Base-by-base conservation (phyloP, 2,113 vertebrate species). In the Phodopus roborovskii region DNA sequence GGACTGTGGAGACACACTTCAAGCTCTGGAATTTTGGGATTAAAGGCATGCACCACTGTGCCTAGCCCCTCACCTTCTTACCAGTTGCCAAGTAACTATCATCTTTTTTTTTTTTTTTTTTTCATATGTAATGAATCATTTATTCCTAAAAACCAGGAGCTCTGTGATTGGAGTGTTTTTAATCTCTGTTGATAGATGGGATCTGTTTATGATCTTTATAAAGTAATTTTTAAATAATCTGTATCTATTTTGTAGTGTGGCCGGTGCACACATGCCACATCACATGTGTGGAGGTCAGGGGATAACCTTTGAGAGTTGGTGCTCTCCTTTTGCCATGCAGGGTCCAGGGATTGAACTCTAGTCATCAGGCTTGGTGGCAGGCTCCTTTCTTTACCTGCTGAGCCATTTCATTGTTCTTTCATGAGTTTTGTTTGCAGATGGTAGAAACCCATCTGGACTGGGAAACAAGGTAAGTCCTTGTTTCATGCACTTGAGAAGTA, bases 41-140 rank as follows among this genome's bases (percentile, higher is more conserved):
- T 85, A 85, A 66, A 48, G 39, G 22, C n/a, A 17, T 17, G 13
- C 20, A 62, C 13, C 56, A 42, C 36, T 9, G 30, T 30, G 26
- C 26, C 81, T 42, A 64, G 39, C 30, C 42, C 62, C 36, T 48
- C 28, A 9, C 19, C 4, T 2, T 56, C 50, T 78, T 39, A 50
- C 24, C 64, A 45, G 74, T 30, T 33, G 77, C 56, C 56, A 6
- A 36, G 10, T 68, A 13, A 53, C 56, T 39, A 1, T 81, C 58
- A 2, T 45, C 0, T 0, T 56, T 58, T 22, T 33, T 48, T 0
- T 0, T 60, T 39, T 50, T 33, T 1, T 20, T 26, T 5, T 56
- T 58, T 33, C 30, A 6, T 16, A 4, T 30, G 36, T 22, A 66
- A 42, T 0, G 6, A 50, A 33, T 66, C 7, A 15, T 48, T 82